Percentiles rank a stretch among this genome's conserved stretches.
These are phyloP conservation scores for Volucella bombylans DNA, from an alignment of 2,888 invertebrate species.

Conservation along the genomic window DNA sequence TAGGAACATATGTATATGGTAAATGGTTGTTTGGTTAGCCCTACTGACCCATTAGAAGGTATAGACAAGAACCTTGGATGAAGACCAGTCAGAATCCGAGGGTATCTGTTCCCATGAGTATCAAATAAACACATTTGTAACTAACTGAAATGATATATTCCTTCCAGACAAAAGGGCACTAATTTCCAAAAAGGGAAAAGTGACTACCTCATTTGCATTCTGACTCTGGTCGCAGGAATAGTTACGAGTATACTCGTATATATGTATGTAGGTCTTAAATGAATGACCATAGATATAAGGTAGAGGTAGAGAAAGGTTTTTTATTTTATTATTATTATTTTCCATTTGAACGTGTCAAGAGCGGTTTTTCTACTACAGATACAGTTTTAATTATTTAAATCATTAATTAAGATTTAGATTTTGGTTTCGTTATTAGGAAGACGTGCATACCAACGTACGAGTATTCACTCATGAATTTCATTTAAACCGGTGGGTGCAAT, in stretches of 20 bases:
- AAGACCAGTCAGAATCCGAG: neutral
- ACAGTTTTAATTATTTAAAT: slow-evolving; percentile 42
- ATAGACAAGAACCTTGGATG: neutral
- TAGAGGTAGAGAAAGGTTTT: too few species aligned
- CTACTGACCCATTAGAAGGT: slow-evolving; percentile 40
- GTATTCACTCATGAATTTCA: neutral
- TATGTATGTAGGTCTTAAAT: slow-evolving; percentile 14
- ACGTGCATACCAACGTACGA: too few species aligned
- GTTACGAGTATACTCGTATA: too few species aligned
- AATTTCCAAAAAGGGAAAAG: slow-evolving; percentile 37
- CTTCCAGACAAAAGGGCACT: slow-evolving; percentile 50
- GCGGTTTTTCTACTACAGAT: slow-evolving; percentile 20
- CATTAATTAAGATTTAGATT: slow-evolving; percentile 4
- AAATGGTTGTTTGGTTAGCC: neutral
- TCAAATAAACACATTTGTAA: slow-evolving; percentile 42
- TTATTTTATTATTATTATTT: neutral
- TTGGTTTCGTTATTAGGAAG: neutral
- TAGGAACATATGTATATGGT: neutral
- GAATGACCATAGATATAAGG: neutral
- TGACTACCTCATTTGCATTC: slow-evolving; percentile 47
- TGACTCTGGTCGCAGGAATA: neutral
- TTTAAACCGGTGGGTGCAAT: neutral
- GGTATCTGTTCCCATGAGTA: slow-evolving; percentile 52
- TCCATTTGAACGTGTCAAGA: neutral
- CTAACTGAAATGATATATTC: slow-evolving; percentile 51